Evolutionary conservation across 2,888 invertebrate genomes (phyloP).

Genomic region (Meteorus colon): DNA sequence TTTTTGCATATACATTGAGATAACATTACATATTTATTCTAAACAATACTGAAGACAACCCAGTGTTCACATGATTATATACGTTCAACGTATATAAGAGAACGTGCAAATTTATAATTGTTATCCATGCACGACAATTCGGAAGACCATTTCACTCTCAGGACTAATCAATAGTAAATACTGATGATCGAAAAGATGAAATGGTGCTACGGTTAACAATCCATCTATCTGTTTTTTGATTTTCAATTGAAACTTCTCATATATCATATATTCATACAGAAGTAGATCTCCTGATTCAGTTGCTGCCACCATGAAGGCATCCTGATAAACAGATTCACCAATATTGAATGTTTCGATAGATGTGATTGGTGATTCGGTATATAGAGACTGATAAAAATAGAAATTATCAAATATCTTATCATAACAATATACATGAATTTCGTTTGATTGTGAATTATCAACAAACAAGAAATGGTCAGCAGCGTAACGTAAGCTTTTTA

Average conservation of each 20-base stretch:
- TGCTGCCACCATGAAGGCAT: constrained; percentile 56
- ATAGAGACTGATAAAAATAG: constrained; percentile 61
- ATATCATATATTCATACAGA: constrained; percentile 62
- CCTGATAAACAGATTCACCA: constrained; percentile 42
- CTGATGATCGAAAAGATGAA: constrained; percentile 52
- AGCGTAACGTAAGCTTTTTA: constrained; percentile 53
- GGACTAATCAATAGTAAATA: constrained; percentile 60
- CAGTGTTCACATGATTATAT: not conserved
- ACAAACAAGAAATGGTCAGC: constrained; percentile 59
- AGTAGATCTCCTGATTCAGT: constrained; percentile 60
- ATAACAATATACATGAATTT: constrained; percentile 60
- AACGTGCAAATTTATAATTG: not conserved
- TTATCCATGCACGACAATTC: constrained; percentile 59
- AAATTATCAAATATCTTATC: constrained; percentile 56
- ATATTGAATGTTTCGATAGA: constrained; percentile 60
- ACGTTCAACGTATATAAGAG: not conserved
- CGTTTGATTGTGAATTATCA: constrained; percentile 59
- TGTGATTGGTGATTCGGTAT: constrained; percentile 54
- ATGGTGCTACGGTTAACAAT: constrained; percentile 57
- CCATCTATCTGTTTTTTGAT: constrained; percentile 54
- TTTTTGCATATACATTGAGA: not conserved
- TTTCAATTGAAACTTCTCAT: constrained; percentile 60
- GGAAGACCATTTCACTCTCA: constrained; percentile 57
- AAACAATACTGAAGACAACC: not conserved
- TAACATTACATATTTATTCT: not conserved